Evolutionary conservation across 2,113 vertebrate genomes (phyloP).

Genomic region (Neodontobutis hainanensis): DNA sequence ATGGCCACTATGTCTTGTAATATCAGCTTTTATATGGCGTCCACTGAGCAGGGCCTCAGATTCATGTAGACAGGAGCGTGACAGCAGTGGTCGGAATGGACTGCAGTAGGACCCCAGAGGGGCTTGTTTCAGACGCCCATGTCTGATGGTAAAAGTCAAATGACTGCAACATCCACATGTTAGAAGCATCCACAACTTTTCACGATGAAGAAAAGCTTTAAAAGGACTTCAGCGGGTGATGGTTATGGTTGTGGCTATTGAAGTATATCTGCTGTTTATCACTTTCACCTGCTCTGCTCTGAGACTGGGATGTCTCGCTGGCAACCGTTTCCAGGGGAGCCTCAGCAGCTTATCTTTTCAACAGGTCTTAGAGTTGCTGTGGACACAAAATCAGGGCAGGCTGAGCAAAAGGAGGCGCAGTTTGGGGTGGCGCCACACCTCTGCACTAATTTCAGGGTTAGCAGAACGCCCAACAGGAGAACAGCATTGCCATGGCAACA

Average conservation of each 20-base stretch:
- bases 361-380: conserved; percentile 55
- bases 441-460: conserved; percentile 82
- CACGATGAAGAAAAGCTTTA: conserved; percentile 53
- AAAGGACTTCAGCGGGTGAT: conserved; percentile 47
- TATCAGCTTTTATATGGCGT: conserved; percentile 62
- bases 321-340: conserved; percentile 39
- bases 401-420: conserved; percentile 61
- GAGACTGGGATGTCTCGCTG: conserved; percentile 29
- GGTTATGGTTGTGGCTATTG: conserved; percentile 54
- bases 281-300: conserved; percentile 49
- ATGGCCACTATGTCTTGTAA: conserved; percentile 58
- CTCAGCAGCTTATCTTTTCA: conserved; percentile 66
- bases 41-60: conserved; percentile 48
- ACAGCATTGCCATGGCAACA: conserved; percentile 76
- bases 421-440: conserved; percentile 79
- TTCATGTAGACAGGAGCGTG: conserved; percentile 60
- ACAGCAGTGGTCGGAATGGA: conserved; percentile 66
- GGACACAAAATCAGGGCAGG: conserved; percentile 61
- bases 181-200: conserved; percentile 59
- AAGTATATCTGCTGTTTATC: conserved; percentile 62
- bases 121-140: conserved; percentile 56
- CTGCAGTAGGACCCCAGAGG: conserved; percentile 59
- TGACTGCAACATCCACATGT: conserved; percentile 70
- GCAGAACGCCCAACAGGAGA: conserved; percentile 76
- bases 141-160: conserved; percentile 69